Base-by-base conservation (phyloP, 2,113 vertebrate genomes). In the Vimba vimba region DNA sequence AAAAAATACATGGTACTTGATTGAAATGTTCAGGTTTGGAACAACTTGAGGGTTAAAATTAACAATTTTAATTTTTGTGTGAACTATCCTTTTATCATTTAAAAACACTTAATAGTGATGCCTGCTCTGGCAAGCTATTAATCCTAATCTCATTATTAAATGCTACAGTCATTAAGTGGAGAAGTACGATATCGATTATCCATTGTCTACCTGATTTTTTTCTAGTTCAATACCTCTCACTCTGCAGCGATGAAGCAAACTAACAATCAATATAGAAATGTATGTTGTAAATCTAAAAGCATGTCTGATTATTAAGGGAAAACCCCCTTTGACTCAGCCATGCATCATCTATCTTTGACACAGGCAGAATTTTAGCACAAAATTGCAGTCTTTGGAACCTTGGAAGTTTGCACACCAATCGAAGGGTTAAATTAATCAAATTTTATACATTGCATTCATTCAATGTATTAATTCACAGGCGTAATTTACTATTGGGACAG, bases 341-440 rank as follows among this genome's bases (percentile, higher is more conserved):
- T 10, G 43, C 43, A 43, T 43, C 50, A 52, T 52, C 13, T 19
- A 36, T 2, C 21, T 59, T 59, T 69, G 17, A 74, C 43, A 43
- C 43, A 43, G 43, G 8, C 11, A 39, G 12, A 60, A 25, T 79
- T 17, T 62, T 12, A 78, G 8, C 36, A 13, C 43, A 23, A 43
- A 75, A 1, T 23, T 57, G 19, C 19, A 23, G 12, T 36, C 10
- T 45, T 43, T 62, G 11, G 2, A 30, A 62, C 3, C 17, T 39
- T 10, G n/a, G 2, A 36, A 60, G 55, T n/a, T n/a, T n/a, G 9
- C 36, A 23, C 45, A 45, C 47, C 64, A 69, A 64, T 78, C 62
- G 13, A 73, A 79, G 25, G 74, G 69, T 85, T 79, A 69, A 79
- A 66, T n/a, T 2, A 79, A 81, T n/a, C 68, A 36, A 4, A 36